A percentile compares a stretch with the other conserved stretches of the same genome.
These are phyloP conservation scores for Apogon talboti DNA, from an alignment of 2,797 vertebrate species.

Conservation along the genomic window DNA sequence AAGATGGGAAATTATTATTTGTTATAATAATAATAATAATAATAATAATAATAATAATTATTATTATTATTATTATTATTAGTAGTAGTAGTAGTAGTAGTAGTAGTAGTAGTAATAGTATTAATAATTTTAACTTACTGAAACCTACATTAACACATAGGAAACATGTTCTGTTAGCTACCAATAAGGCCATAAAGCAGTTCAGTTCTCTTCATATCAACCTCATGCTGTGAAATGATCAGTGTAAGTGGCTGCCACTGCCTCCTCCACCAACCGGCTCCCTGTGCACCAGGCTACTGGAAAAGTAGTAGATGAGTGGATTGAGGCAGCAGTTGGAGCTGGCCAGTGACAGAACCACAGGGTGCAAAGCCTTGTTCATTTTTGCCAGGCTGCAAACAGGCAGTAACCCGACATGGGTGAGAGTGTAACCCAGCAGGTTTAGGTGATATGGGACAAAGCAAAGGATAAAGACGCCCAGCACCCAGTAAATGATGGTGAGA, in stretches of 20 bases:
- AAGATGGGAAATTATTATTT: too few species aligned
- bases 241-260: conserved; percentile 55
- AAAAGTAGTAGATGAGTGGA: conserved; percentile 82
- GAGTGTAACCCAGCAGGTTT: conserved; percentile 81
- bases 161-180: too few species aligned
- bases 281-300: conserved; percentile 68
- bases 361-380: conserved; percentile 71
- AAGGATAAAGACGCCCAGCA: conserved; percentile 79
- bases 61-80: too few species aligned
- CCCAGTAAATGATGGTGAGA: conserved; percentile 80
- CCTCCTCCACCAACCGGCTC: conserved; percentile 37
- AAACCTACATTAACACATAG: too few species aligned
- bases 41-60: too few species aligned
- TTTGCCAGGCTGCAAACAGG: conserved; percentile 70
- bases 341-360: conserved; percentile 75
- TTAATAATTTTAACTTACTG: too few species aligned
- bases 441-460: conserved; percentile 83
- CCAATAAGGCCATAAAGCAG: background rate
- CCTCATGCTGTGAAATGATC: background rate
- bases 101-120: too few species aligned
- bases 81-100: too few species aligned
- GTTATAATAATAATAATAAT: too few species aligned
- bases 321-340: conserved; percentile 84
- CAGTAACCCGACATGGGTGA: conserved; percentile 76
- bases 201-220: background rate